Percentiles rank a stretch among this genome's conserved stretches.
Evolutionary conservation across 2,113 vertebrate genomes (phyloP).

Genomic region (Nesogale talazaci): DNA sequence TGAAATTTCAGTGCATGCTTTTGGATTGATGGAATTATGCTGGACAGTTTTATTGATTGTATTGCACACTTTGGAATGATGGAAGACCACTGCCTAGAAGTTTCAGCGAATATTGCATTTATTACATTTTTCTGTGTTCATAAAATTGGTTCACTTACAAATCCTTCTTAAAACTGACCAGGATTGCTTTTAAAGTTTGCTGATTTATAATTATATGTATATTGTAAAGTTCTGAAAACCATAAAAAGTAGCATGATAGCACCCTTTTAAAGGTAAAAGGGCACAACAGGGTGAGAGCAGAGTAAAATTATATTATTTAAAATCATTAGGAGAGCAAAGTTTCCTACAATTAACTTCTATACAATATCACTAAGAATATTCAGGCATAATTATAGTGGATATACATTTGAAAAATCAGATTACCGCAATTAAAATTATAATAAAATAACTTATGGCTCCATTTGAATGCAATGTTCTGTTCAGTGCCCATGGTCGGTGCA

Average conservation of each 20-base stretch:
- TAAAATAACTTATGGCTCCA: conserved; percentile 54
- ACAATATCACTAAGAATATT: conserved; percentile 47
- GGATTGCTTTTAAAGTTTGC: conserved; percentile 17
- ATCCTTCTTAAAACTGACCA: background rate
- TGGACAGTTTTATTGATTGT: background rate
- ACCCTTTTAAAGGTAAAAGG: background rate
- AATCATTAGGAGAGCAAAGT: conserved; percentile 59
- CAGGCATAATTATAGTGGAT: conserved; percentile 58
- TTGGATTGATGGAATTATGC: background rate
- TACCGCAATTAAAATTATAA: conserved; percentile 58
- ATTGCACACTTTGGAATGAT: background rate
- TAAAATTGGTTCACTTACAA: background rate
- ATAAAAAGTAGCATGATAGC: background rate
- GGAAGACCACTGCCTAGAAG: background rate
- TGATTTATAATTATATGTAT: background rate
- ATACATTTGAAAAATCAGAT: conserved; percentile 74
- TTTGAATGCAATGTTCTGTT: conserved; percentile 65
- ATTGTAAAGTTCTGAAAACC: background rate
- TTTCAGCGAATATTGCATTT: background rate
- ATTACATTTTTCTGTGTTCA: background rate
- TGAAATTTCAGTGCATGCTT: background rate
- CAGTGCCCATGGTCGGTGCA: conserved; percentile 30
- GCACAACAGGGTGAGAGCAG: background rate
- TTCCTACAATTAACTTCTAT: conserved; percentile 68
- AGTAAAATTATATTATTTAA: conserved; percentile 47